These are phyloP conservation scores for Astreopora myriophthalma DNA, from an alignment of 64 coral and sea anemone species.

Conservation along the genomic window DNA sequence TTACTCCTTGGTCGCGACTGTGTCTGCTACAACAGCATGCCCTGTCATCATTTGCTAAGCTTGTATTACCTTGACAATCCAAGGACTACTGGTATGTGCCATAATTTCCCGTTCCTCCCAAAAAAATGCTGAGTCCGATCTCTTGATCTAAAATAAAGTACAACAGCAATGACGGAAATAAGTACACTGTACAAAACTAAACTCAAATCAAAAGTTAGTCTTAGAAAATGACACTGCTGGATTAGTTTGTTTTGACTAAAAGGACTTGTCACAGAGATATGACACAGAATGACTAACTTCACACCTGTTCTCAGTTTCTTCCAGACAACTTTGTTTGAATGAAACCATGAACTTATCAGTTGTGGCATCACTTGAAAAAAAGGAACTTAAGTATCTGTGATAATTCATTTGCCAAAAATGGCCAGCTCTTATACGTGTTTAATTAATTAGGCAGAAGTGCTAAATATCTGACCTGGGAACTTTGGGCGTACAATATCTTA, in stretches of 20 bases:
- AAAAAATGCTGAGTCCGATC: conserved; percentile 98
- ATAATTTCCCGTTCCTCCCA: conserved; percentile 99
- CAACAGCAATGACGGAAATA: neutral
- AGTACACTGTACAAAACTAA: neutral
- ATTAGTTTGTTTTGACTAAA: neutral
- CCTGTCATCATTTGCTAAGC: neutral
- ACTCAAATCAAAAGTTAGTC: neutral
- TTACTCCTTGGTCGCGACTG: neutral
- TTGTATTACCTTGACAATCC: conserved; percentile 91
- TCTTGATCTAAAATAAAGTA: conserved; percentile 74
- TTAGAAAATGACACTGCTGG: neutral
- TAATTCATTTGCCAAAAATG: too few species aligned
- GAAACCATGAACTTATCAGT: too few species aligned
- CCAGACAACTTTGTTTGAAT: too few species aligned
- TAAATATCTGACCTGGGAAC: too few species aligned
- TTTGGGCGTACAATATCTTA: neutral
- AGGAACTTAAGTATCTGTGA: too few species aligned
- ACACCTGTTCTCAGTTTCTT: neutral
- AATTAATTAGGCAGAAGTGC: too few species aligned
- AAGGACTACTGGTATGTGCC: conserved; percentile 91
- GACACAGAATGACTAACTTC: neutral
- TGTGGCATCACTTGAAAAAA: too few species aligned
- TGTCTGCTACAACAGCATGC: neutral
- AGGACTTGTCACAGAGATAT: neutral
- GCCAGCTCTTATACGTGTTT: too few species aligned